Evolutionary conservation across 2,113 vertebrate species (phyloP), one percentile per base, ranked within the genome.

Genomic region (Nyctereutes procyonoides): DNA sequence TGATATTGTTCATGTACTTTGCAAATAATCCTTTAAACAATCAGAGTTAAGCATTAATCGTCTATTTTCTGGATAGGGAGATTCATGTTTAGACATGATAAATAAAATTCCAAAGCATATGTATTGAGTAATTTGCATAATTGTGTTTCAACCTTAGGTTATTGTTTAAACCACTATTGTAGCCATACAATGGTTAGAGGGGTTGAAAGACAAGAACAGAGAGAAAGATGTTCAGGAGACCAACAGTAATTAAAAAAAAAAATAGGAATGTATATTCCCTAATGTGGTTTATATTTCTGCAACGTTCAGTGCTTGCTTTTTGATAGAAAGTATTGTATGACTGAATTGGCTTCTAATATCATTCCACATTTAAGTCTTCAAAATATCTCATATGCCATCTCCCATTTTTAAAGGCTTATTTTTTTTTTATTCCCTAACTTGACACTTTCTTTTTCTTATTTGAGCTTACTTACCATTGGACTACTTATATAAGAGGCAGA

Each of bases 361-460:
- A 79, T 30, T 73, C 56, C 79, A 69, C 84, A 79, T 86, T 67
- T 83, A 69, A 62, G 86, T 96, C 20, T 95, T 86, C 79, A 69
- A 63, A 90, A 58, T 88, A 55, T 84, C 30, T 86, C 43, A 69
- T 62, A 60, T 26, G 5, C 35, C 24, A 51, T 87, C 17, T 95
- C 63, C 63, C 14, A 69, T 88, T 73, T 16, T 74, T 67, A 16
- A 80, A 95, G 14, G 2, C 0, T 13, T 43, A 15, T 32, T 62
- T 62, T 63, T 63, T 51, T 95, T 77, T 77, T 0, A 28, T 67
- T 90, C 71, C 3, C 30, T 77, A 11, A 55, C 8, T 88, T 80
- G 43, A n/a, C 56, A 11, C 38, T 26, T 3, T 82, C 5, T 62
- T 13, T 93, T 8, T 15, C n/a, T 79, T 92, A 58, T 76, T 65